Conservation (phyloP, 2,797 vertebrate species). For the Streptopelia turtur region DNA sequence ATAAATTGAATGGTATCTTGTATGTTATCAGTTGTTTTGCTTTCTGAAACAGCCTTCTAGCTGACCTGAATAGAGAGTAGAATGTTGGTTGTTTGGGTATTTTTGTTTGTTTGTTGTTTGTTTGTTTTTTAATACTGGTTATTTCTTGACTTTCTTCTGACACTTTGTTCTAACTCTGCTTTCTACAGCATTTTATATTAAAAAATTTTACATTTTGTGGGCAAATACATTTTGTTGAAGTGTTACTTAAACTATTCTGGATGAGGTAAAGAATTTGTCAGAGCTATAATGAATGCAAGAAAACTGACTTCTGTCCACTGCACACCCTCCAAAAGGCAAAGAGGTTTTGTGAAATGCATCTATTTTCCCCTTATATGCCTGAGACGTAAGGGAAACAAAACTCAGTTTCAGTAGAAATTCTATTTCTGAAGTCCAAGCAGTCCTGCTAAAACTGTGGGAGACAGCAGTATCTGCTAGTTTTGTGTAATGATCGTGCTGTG, state of each 20-base stretch:
- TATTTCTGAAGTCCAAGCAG: neutral
- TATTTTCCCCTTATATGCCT: neutral
- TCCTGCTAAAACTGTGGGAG: neutral
- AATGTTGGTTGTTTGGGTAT: no score
- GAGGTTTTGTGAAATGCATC: neutral
- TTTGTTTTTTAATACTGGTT: neutral
- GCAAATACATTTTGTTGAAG: neutral
- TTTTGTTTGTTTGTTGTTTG: neutral
- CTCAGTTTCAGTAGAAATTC: neutral
- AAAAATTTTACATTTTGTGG: neutral
- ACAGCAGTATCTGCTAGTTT: neutral
- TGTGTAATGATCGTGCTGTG: neutral
- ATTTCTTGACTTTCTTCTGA: neutral
- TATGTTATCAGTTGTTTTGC: neutral
- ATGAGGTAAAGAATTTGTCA: neutral
- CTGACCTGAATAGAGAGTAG: neutral
- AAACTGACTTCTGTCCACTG: neutral
- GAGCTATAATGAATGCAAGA: neutral
- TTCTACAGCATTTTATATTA: neutral
- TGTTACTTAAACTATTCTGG: neutral
- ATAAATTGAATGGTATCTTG: neutral
- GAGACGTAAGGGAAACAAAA: neutral
- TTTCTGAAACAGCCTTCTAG: neutral
- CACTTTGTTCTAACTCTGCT: neutral
- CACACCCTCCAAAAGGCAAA: neutral